Evolutionary conservation across 1,140 invertebrate species (phyloP).

Genomic region (Drosophila eugracilis): DNA sequence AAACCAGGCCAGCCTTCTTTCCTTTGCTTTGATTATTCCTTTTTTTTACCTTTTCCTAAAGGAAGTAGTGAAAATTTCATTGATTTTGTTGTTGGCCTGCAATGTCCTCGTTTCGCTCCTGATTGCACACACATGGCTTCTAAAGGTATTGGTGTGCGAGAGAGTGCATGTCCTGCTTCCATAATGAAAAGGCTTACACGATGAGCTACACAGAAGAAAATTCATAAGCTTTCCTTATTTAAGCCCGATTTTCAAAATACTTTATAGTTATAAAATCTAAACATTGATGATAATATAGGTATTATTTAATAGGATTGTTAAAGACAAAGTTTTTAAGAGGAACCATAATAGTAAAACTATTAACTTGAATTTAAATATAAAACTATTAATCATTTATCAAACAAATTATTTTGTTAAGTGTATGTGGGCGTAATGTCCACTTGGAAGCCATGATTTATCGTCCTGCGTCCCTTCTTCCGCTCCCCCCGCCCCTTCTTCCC

Average conservation of each 20-base stretch:
- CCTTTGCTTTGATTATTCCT: background rate
- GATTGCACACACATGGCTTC: conserved; percentile 40
- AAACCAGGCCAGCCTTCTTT: conserved; percentile 22
- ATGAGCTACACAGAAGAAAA: background rate
- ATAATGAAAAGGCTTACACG: conserved; percentile 65
- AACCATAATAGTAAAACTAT: no score
- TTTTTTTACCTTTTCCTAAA: conserved; percentile 22
- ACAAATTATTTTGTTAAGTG: background rate
- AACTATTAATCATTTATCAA: no score
- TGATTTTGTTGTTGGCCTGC: conserved; percentile 71
- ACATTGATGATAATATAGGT: no score
- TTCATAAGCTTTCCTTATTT: no score
- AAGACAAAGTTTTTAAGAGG: no score
- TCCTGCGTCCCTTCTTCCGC: conserved; percentile 34
- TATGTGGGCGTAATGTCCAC: conserved; percentile 49
- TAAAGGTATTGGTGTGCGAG: background rate
- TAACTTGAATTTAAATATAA: no score
- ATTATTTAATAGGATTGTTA: no score
- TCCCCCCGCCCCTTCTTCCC: conserved; percentile 1
- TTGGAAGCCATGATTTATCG: conserved; percentile 69
- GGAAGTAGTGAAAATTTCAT: conserved; percentile 81
- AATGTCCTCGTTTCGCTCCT: conserved; percentile 66
- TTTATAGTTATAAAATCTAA: no score
- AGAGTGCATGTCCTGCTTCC: conserved; percentile 34
- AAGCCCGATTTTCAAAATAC: no score